These are phyloP conservation scores for Paracentrotus lividus DNA, from an alignment of 53 echinoderm and acorn worm genomes.

Conservation along the genomic window DNA sequence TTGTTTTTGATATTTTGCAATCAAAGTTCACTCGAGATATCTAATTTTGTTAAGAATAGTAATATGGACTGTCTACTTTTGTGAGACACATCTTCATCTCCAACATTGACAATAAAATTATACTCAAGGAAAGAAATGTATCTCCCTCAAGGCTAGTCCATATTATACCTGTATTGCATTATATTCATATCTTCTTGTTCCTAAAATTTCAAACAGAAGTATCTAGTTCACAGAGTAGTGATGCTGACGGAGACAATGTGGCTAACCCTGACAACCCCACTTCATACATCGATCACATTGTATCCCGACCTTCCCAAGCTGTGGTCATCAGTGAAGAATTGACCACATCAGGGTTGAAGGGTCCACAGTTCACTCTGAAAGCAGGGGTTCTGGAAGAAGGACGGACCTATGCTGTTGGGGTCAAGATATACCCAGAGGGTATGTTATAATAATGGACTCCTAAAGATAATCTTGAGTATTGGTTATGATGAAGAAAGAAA, in stretches of 20 bases:
- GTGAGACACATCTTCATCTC: too few species aligned
- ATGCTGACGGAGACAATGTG: constrained; percentile 30
- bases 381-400: constrained; percentile 83
- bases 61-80: too few species aligned
- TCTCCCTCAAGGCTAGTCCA: too few species aligned
- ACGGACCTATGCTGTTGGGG: constrained; percentile 86
- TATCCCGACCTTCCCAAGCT: constrained; percentile 71
- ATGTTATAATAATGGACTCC: not conserved
- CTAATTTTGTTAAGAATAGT: too few species aligned
- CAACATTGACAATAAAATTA: too few species aligned
- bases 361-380: constrained; percentile 79
- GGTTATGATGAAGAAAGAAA: too few species aligned
- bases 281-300: constrained; percentile 73
- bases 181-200: not conserved
- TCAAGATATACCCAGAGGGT: constrained; percentile 60
- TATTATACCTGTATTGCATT: too few species aligned
- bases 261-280: not conserved
- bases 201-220: not conserved
- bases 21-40: too few species aligned
- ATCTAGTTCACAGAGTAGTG: not conserved
- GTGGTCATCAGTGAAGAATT: constrained; percentile 53
- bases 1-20: too few species aligned
- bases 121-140: too few species aligned
- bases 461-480: too few species aligned
- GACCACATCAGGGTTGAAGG: constrained; percentile 78